Conservation (phyloP, 2,113 vertebrate genomes). For the Spea multiplicata region DNA sequence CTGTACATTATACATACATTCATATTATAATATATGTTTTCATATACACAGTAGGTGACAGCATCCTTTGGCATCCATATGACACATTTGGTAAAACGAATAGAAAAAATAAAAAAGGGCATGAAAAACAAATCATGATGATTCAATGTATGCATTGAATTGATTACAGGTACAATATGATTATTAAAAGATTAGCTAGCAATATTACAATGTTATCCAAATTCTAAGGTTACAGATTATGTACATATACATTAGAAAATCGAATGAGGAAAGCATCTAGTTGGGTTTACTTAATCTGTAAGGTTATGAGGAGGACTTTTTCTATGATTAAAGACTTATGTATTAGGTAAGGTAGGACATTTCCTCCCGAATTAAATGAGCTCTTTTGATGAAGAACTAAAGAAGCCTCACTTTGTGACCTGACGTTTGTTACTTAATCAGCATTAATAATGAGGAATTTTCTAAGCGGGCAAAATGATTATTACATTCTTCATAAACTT, state of each 20-base stretch:
- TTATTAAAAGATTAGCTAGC: too few species aligned
- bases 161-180: too few species aligned
- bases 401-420: constrained; percentile 52
- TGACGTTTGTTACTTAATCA: constrained; percentile 54
- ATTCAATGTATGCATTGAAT: too few species aligned
- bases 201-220: too few species aligned
- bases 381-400: constrained; percentile 40
- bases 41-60: too few species aligned
- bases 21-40: too few species aligned
- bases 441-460: constrained; percentile 54
- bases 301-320: constrained; percentile 17
- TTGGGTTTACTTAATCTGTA: neutral
- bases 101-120: too few species aligned
- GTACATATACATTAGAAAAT: neutral
- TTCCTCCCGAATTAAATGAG: constrained; percentile 48
- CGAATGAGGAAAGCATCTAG: neutral
- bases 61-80: too few species aligned
- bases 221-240: too few species aligned
- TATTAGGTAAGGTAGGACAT: constrained; percentile 30
- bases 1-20: too few species aligned
- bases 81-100: too few species aligned
- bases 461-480: constrained; percentile 53
- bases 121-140: too few species aligned
- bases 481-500: constrained; percentile 53
- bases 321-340: constrained; percentile 27